Percentiles rank a stretch among this genome's conserved stretches.
phyloP scores from a whole-genome alignment of 2,797 vertebrate genomes.

The Ctenosaura bakeri region DNA sequence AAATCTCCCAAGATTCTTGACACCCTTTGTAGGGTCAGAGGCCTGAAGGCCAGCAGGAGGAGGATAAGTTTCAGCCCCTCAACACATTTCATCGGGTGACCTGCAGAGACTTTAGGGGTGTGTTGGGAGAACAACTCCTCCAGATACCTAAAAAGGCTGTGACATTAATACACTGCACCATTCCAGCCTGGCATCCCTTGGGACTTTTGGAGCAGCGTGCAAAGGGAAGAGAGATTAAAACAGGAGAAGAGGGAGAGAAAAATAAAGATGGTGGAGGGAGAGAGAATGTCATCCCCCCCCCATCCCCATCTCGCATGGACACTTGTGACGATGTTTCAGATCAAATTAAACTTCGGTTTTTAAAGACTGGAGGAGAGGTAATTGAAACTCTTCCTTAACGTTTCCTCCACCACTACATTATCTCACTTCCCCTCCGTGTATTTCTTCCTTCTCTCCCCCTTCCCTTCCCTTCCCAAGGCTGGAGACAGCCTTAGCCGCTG shows the following conservation, averaged over 20 bases:
- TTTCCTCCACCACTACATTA: slow-evolving; percentile 72
- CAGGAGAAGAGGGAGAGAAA: not conserved
- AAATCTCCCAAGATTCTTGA: slow-evolving; percentile 65
- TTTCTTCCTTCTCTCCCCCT: slow-evolving; percentile 56
- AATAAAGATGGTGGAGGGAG: not conserved
- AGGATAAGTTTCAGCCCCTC: slow-evolving; percentile 69
- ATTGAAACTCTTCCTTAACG: slow-evolving; percentile 77
- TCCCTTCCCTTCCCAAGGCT: slow-evolving; percentile 39
- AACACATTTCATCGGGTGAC: slow-evolving; percentile 67
- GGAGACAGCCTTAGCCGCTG: slow-evolving; percentile 60
- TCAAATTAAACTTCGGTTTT: slow-evolving; percentile 75
- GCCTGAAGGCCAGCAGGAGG: slow-evolving; percentile 53
- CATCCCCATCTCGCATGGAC: slow-evolving; percentile 26
- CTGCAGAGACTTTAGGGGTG: slow-evolving; percentile 16
- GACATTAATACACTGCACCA: slow-evolving; percentile 63
- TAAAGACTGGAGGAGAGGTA: slow-evolving; percentile 72
- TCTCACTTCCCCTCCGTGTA: slow-evolving; percentile 72
- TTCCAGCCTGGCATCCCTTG: slow-evolving; percentile 46
- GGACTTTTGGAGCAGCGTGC: slow-evolving; percentile 44
- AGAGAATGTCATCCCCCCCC: slow-evolving; percentile 50
- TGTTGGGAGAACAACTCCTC: slow-evolving; percentile 40
- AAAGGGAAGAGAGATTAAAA: slow-evolving; percentile 34
- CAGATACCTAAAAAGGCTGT: slow-evolving; percentile 59
- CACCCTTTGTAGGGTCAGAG: slow-evolving; percentile 44
- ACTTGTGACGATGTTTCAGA: slow-evolving; percentile 68